Percentiles rank a stretch among this genome's conserved stretches.
Evolutionary conservation across 1,140 invertebrate genomes (phyloP).

Genomic region (Drosophila ironensis): DNA sequence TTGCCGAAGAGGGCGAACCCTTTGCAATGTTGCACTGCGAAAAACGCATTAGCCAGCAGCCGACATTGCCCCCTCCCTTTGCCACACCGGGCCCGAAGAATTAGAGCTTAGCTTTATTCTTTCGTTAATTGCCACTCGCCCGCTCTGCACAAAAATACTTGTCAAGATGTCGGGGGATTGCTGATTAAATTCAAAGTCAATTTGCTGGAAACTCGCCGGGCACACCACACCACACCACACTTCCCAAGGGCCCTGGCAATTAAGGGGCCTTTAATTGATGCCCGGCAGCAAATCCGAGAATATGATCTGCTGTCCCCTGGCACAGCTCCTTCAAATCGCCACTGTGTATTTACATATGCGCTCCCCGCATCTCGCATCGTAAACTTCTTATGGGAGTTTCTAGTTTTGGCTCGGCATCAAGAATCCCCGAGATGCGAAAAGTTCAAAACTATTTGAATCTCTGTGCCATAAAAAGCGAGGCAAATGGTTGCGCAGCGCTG

Average conservation of each 20-base stretch:
- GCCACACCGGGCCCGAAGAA: too few species aligned
- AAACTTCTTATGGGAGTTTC: slow-evolving; percentile 77
- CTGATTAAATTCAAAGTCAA: slow-evolving; percentile 48
- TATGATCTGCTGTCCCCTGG: background rate
- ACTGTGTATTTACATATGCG: slow-evolving; percentile 70
- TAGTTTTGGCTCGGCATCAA: slow-evolving; percentile 71
- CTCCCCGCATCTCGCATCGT: slow-evolving; percentile 49
- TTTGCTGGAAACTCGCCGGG: slow-evolving; percentile 37
- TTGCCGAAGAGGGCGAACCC: slow-evolving; percentile 42
- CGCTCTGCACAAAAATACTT: slow-evolving; percentile 3
- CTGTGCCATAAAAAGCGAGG: slow-evolving; percentile 45
- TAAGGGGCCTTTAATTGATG: slow-evolving; percentile 58
- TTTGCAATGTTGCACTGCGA: slow-evolving; percentile 56
- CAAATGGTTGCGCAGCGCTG: slow-evolving; percentile 23
- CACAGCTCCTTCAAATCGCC: slow-evolving; percentile 19
- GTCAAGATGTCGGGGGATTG: slow-evolving; percentile 9
- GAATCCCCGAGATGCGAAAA: slow-evolving; percentile 65
- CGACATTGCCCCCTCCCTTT: background rate
- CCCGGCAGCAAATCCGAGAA: background rate
- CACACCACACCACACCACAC: background rate
- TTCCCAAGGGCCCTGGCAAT: slow-evolving; percentile 26
- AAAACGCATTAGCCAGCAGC: slow-evolving; percentile 24
- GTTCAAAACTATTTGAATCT: slow-evolving; percentile 68
- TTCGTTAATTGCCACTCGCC: too few species aligned
- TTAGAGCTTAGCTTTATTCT: too few species aligned